Percentiles rank a stretch among this genome's conserved stretches.
These are phyloP conservation scores for Meandrusa payeni DNA, from an alignment of 2,888 invertebrate species.

Conservation along the genomic window DNA sequence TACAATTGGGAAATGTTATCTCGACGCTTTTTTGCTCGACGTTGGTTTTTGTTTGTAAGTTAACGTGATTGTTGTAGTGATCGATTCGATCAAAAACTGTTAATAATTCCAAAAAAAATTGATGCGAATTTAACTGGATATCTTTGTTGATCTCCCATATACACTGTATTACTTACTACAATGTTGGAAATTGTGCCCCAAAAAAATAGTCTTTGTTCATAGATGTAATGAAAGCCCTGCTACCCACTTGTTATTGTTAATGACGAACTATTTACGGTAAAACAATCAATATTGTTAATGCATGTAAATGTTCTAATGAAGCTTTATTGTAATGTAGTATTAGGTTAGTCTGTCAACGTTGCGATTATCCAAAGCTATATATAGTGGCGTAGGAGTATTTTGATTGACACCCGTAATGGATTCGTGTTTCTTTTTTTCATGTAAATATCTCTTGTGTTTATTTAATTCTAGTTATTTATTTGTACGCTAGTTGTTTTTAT, in stretches of 20 bases:
- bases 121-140: not conserved
- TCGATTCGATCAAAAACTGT: constrained; percentile 10
- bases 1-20: constrained; percentile 6
- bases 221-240: constrained; percentile 28
- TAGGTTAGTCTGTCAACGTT: constrained; percentile 66
- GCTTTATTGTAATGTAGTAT: constrained; percentile 77
- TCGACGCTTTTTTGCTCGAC: constrained; percentile 1
- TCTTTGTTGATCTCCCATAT: too few relatives aligned
- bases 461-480: constrained; percentile 74
- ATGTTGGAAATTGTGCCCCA: not conserved
- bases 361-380: constrained; percentile 73
- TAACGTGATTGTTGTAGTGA: constrained; percentile 8
- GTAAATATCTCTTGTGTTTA: constrained; percentile 51
- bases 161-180: too few relatives aligned
- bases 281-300: constrained; percentile 57
- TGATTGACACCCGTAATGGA: constrained; percentile 54
- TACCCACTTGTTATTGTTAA: constrained; percentile 53
- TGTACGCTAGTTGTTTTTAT: constrained; percentile 63
- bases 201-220: constrained; percentile 8
- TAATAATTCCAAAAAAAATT: not conserved
- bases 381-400: constrained; percentile 64
- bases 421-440: constrained; percentile 49
- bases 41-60: constrained; percentile 3
- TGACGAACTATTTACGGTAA: constrained; percentile 35
- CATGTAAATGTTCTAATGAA: constrained; percentile 74